A percentile compares a stretch with the other conserved stretches of the same genome.
These are phyloP conservation scores for Zonitis immaculata DNA, from an alignment of 2,888 invertebrate genomes.

Conservation along the genomic window DNA sequence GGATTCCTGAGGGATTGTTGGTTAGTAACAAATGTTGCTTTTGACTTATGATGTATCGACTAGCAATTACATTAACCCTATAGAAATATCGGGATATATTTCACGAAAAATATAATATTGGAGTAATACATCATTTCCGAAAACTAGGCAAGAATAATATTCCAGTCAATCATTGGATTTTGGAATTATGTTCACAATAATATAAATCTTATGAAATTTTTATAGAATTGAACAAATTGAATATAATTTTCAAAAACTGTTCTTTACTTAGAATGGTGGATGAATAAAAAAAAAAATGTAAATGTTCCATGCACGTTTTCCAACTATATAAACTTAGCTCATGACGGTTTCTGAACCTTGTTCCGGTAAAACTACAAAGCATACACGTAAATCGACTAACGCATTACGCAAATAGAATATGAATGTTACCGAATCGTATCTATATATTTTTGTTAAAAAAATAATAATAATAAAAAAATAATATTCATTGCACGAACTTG, in stretches of 20 bases:
- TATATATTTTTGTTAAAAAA: conserved; percentile 1
- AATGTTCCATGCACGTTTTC: conserved; percentile 2
- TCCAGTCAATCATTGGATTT: conserved; percentile 15
- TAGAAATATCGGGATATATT: conserved; percentile 20
- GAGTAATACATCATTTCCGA: conserved; percentile 12
- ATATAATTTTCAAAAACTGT: no score
- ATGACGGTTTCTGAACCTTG: conserved; percentile 13
- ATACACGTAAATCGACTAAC: conserved; percentile 22
- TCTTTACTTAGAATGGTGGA: no score
- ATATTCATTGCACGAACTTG: conserved; percentile 13
- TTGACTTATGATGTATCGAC: conserved; percentile 20
- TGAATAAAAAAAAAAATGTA: not conserved
- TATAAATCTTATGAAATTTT: no score
- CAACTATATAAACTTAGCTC: conserved; percentile 14
- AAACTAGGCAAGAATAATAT: conserved; percentile 18
- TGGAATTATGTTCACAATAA: no score
- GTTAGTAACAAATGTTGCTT: conserved; percentile 16
- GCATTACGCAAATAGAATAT: conserved; percentile 24
- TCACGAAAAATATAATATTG: conserved; percentile 19
- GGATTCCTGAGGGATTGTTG: not conserved
- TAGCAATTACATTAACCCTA: conserved; percentile 19
- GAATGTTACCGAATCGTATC: conserved; percentile 17
- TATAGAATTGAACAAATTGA: no score
- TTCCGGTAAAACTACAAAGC: conserved; percentile 20
- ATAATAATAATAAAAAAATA: conserved; percentile 1